Evolutionary conservation across 2,113 vertebrate genomes (phyloP).

Genomic region (Alethe diademata): DNA sequence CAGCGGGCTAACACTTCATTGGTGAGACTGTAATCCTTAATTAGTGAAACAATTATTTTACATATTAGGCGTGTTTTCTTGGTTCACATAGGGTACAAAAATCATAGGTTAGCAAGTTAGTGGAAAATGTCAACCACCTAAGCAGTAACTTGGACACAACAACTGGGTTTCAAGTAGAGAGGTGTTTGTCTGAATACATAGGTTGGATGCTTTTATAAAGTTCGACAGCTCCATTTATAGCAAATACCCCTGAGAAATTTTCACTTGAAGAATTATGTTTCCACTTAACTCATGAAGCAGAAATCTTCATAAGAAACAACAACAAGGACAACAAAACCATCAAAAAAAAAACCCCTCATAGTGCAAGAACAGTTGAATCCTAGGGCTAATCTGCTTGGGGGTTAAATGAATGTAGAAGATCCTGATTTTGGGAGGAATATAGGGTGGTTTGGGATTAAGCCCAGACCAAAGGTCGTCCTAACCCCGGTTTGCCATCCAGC

Average conservation of each 20-base stretch:
- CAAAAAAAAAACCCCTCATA: not conserved
- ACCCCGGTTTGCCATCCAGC: not conserved
- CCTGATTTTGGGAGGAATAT: not conserved
- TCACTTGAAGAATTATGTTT: not conserved
- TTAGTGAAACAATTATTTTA: not conserved
- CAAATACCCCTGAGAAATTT: not conserved
- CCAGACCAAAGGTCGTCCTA: not conserved
- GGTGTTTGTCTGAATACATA: not conserved
- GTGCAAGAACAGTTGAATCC: not conserved
- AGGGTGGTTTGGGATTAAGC: not conserved
- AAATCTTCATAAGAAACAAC: not conserved
- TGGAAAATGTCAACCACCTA: not conserved
- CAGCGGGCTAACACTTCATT: not conserved
- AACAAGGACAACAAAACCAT: not conserved
- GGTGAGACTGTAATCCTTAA: not conserved
- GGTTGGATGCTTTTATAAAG: not conserved
- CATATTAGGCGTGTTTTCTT: not conserved
- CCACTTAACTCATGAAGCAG: not conserved
- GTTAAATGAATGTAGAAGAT: not conserved
- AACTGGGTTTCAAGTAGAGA: not conserved
- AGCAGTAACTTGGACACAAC: not conserved
- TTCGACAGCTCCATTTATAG: not conserved
- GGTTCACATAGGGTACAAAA: not conserved
- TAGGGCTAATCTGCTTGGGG: not conserved
- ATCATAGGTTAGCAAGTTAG: not conserved